Evolutionary conservation across 1,140 invertebrate genomes (phyloP).

Genomic region (Ceratosolen solmsi): DNA sequence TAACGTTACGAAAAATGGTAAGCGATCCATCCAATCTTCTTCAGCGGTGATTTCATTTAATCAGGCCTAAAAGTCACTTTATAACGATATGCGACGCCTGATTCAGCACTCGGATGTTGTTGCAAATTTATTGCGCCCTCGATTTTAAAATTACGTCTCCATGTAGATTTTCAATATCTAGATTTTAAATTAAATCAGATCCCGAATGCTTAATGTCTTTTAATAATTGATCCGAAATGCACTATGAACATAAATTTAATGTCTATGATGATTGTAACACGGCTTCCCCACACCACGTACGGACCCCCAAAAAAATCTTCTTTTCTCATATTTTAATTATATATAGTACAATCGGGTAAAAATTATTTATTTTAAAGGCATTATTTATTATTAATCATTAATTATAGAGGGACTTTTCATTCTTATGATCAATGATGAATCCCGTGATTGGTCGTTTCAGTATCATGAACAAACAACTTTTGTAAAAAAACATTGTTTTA

Average conservation of each 20-base stretch:
- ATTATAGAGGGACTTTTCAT: no score
- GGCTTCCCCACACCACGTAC: no score
- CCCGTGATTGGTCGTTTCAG: no score
- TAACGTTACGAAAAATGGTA: constrained; percentile 62
- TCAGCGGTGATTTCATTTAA: neutral
- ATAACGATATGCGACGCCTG: neutral
- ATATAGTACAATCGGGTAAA: no score
- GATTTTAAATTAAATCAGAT: neutral
- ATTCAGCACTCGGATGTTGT: neutral
- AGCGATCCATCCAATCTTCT: neutral
- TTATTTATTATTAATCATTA: no score
- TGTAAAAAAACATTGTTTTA: no score
- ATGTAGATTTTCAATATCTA: neutral
- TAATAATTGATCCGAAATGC: neutral
- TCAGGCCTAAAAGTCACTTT: neutral
- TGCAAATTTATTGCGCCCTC: neutral
- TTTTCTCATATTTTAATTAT: no score
- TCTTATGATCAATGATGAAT: no score
- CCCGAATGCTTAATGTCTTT: neutral
- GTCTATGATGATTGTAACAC: no score
- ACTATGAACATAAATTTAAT: constrained; percentile 5
- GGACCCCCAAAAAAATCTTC: neutral
- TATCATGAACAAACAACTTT: no score
- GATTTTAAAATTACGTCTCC: neutral
- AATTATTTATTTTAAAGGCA: no score